Base-by-base conservation (phyloP, 1,140 invertebrate species). In the Diorhabda sublineata region DNA sequence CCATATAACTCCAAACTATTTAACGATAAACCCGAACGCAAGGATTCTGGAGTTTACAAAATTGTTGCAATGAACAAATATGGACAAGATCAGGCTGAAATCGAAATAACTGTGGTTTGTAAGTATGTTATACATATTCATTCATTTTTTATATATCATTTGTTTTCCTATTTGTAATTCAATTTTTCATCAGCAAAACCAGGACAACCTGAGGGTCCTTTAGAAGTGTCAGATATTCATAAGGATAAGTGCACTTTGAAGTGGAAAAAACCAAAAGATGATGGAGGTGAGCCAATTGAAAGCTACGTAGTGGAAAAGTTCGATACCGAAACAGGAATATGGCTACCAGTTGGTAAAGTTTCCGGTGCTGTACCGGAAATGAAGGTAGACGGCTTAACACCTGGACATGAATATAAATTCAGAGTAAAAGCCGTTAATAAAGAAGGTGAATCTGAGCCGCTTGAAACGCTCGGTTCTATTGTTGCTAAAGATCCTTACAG, bases 231-330 rank as follows among this genome's bases (percentile, higher is more conserved):
- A 2, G 95, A 98, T 78, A 88, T 99, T 59, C 88, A 94, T 84
- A 97, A 97, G 74, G 95, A 98, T 73, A 94, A 93, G 47, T 97
- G 95, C 82, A 98, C 92, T 66, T 86, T 99, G 3, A 95, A 95
- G 79, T 99, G 98, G 98, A 97, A 98, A 80, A 91, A 94, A 82
- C 96, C 97, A 2, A 98, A 96, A 79, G 97, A 99, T 81, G 97
- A 99, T 81, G 98, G 98, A 68, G 98, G 98, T 6, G 92, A 96
- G 79, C 95, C 95, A 3, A 91, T 98, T 73, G 94, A 96, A 76
- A 91, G 90, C 47, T 99, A 99, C 81, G 84, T 98, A 59, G 91
- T 99, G 9, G 98, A 99, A 82, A 99, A 99, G 81, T 93, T 92
- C 80, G 95, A 97, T 83, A 88, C 93, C 3, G 93, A 96, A 72